These are phyloP conservation scores for Dynastes maya DNA, from an alignment of 2,888 invertebrate species.

Conservation along the genomic window DNA sequence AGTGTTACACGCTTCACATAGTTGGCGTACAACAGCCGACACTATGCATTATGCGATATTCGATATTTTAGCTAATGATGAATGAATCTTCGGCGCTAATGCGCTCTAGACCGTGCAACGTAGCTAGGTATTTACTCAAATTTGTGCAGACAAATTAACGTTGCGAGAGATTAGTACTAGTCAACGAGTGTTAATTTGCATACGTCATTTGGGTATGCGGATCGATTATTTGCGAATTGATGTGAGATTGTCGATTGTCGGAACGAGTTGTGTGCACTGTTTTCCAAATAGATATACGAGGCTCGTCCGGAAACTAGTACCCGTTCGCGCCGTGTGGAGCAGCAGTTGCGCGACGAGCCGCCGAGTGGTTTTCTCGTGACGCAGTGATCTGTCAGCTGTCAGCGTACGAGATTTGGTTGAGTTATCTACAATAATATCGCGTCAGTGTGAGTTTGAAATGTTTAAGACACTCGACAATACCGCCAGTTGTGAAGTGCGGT, in stretches of 20 bases:
- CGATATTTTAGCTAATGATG: constrained; percentile 32
- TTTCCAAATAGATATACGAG: too few species aligned
- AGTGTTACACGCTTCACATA: constrained; percentile 35
- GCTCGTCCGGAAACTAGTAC: too few species aligned
- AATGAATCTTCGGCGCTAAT: constrained; percentile 31
- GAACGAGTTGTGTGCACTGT: background rate
- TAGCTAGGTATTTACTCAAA: constrained; percentile 20
- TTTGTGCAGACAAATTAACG: constrained; percentile 31
- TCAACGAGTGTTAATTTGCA: constrained; percentile 37
- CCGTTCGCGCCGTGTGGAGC: too few species aligned
- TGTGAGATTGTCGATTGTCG: background rate
- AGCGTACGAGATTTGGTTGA: too few species aligned
- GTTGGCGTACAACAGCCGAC: background rate
- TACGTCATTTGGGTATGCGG: background rate
- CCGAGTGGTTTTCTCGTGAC: too few species aligned
- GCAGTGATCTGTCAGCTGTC: too few species aligned
- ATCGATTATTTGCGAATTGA: constrained; percentile 21
- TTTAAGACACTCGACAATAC: too few species aligned
- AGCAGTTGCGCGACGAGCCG: too few species aligned
- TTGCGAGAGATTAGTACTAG: constrained; percentile 31
- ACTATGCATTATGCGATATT: constrained; percentile 28
- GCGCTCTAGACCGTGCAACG: background rate
- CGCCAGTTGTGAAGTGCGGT: too few species aligned
- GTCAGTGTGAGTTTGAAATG: too few species aligned
- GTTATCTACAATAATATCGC: too few species aligned